These are phyloP conservation scores for Chymomyza amoena DNA, from an alignment of 2,888 invertebrate species.

Conservation along the genomic window DNA sequence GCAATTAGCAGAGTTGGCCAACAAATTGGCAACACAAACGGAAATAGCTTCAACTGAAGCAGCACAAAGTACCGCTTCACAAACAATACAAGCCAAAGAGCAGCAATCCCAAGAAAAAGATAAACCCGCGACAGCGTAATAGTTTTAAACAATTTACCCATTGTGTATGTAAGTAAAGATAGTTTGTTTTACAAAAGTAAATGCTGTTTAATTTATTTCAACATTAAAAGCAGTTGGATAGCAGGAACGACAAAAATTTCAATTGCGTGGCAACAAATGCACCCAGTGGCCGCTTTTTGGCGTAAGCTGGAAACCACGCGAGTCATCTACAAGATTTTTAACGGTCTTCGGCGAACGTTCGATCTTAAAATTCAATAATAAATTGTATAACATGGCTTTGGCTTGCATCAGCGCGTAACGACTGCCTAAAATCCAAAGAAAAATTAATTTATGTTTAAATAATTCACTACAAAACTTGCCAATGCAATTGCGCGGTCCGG, in stretches of 20 bases:
- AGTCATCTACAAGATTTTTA: slow-evolving; percentile 33
- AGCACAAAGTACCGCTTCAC: neutral
- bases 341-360: slow-evolving; percentile 32
- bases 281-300: slow-evolving; percentile 43
- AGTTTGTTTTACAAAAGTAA: neutral
- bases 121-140: neutral
- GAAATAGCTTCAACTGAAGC: slow-evolving; percentile 6
- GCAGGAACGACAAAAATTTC: neutral
- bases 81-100: neutral
- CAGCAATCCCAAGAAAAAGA: neutral
- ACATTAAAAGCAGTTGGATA: neutral
- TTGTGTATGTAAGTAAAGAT: neutral
- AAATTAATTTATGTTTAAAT: neutral
- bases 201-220: neutral
- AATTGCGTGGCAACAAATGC: slow-evolving; percentile 30
- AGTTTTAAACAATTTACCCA: neutral
- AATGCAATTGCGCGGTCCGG: slow-evolving; percentile 82
- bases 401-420: slow-evolving; percentile 38
- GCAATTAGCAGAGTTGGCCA: slow-evolving; percentile 79
- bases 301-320: slow-evolving; percentile 32
- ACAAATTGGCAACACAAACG: slow-evolving; percentile 56
- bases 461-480: slow-evolving; percentile 66
- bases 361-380: slow-evolving; percentile 40
- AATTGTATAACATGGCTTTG: slow-evolving; percentile 42
- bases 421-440: slow-evolving; percentile 14